Evolutionary conservation across 2,888 invertebrate species (phyloP), one percentile per base, ranked within the genome.

Genomic region (Morpho achilles): DNA sequence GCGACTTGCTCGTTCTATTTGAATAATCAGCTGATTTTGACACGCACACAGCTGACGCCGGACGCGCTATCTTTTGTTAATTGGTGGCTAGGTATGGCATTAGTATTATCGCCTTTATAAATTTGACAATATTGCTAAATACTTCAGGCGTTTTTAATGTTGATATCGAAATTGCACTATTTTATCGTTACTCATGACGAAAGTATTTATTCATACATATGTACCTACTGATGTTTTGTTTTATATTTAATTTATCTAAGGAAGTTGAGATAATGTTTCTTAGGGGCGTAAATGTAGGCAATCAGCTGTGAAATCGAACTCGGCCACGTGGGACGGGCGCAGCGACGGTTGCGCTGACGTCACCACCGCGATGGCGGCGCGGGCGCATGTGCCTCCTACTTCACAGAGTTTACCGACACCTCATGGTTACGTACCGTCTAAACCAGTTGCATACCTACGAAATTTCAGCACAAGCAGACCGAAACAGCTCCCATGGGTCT

Each of bases 11-110:
- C 82, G 82, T 84, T 86, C 86, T 90, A 90, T 91, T 90, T 90
- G 88, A 88, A 88, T 91, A 88, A 90, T 90, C 91, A 91, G 91
- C 91, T 91, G 91, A 90, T 91, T 91, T 87, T 91, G 91, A 91
- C 90, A 87, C 88, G 85, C 84, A 77, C 76, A 86, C 88, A 88
- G 90, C 90, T 88, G 89, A 87, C 84, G 79, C 81, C 75, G 74
- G 72, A 78, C 82, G 82, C 81, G 78, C 77, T 88, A 86, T 86
- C 82, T 77, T 71, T 76, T 69, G 68, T 71, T 77, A 74, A 69
- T 77, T 74, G 54, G 39, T 48, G 48, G 53, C 53, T 56, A 42
- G 55, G 58, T 58, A 58, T 41, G 41, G 47, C 45, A 53, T 49
- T 50, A 43, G 47, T 23, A 47, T 53, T 32, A 60, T 54, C 45